Conservation (phyloP, 2,888 invertebrate species). For the Poecilus cupreus region DNA sequence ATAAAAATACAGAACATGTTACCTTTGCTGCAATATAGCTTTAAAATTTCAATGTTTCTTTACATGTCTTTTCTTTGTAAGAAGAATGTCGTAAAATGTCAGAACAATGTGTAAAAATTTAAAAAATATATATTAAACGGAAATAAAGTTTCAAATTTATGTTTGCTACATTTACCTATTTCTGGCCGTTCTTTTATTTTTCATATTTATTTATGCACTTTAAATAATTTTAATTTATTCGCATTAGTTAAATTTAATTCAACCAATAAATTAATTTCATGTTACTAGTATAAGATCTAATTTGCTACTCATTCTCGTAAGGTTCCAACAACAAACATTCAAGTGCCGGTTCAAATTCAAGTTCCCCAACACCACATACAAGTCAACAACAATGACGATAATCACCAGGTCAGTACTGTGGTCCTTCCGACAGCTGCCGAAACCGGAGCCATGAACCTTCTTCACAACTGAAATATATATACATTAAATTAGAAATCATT, state of each 20-base stretch:
- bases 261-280: background rate
- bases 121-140: no score
- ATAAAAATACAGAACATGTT: background rate
- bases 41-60: background rate
- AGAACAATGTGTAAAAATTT: no score
- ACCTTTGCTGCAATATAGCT: background rate
- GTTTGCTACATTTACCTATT: no score
- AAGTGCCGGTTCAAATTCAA: constrained; percentile 80
- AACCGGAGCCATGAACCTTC: constrained; percentile 71
- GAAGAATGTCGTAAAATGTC: no score
- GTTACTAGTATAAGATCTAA: background rate
- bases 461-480: constrained; percentile 68
- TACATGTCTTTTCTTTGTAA: no score
- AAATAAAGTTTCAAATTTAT: no score
- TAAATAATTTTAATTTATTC: background rate
- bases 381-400: constrained; percentile 69
- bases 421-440: constrained; percentile 75
- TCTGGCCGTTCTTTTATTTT: no score
- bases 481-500: background rate
- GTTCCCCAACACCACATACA: constrained; percentile 76
- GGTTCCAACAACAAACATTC: constrained; percentile 79
- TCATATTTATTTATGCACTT: no score
- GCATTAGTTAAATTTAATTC: background rate
- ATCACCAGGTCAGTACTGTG: constrained; percentile 72
- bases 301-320: constrained; percentile 63